Base-by-base conservation (phyloP, 2,888 invertebrate genomes). In the Keiferia lycopersicella region DNA sequence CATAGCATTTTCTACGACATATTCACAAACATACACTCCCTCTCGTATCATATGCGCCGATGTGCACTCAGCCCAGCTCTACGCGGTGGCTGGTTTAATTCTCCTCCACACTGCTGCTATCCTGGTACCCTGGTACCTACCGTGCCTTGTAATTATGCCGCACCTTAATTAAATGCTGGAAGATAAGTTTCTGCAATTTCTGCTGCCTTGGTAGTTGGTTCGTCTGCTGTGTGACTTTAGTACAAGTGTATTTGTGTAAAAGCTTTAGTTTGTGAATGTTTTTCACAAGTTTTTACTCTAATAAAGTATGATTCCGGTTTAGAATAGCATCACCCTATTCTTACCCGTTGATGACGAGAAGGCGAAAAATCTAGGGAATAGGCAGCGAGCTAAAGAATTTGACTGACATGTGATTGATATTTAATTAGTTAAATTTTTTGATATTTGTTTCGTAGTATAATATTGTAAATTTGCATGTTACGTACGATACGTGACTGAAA, bases 161-260 rank as follows among this genome's bases (percentile, higher is more conserved):
- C 77, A 81, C 82, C 82, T 86, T 86, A 86, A 86, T 86, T 85
- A 86, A 86, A 86, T 84, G 79, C 80, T 72, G 74, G 74, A 72
- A 81, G 83, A 85, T 85, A 84, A 85, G 83, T 85, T 84, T 74
- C 69, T 74, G 74, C 39, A 85, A 84, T 85, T 84, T 73, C 69
- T 74, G 74, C 22, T 48, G 50, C 34, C 16, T 56, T 34, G 34
- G 56, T 34, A 34, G 30, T 56, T 26, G 56, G 34, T 56, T n/a
- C 26, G 34, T 45, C 16, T 45, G 45, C 4, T 16, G 56, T 56
- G 34, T 56, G 56, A 8, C 56, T 56, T 26, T 56, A 16, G 34
- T 56, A 16, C 20, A 22, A 20, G 26, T 26, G 26, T 26, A 26
- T 26, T 26, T 26, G 26, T 26, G 6, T 26, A 26, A 26, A 4